A percentile compares a stretch with the other conserved stretches of the same genome.
These are phyloP conservation scores for Drosophila bunnanda DNA, from an alignment of 2,888 invertebrate species.

Conservation along the genomic window DNA sequence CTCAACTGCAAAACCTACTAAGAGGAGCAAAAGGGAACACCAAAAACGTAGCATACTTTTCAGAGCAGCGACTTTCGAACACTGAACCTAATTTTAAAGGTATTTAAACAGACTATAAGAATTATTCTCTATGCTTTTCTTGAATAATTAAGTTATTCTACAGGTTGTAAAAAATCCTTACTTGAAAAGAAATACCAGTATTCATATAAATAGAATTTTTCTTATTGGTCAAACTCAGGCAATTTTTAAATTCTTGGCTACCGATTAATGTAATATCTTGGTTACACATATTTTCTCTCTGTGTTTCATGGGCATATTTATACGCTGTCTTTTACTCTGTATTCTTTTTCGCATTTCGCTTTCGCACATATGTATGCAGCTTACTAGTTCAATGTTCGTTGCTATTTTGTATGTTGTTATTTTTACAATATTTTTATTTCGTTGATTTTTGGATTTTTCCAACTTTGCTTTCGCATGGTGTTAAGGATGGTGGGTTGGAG, in stretches of 20 bases:
- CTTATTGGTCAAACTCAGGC: too few species aligned
- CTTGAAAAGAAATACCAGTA: too few species aligned
- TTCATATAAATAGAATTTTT: too few species aligned
- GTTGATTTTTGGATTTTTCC: neutral
- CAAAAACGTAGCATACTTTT: conserved; percentile 66
- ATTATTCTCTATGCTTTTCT: neutral
- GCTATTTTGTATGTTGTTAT: conserved; percentile 11
- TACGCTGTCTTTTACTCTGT: conserved; percentile 19
- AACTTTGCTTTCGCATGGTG: neutral
- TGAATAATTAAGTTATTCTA: neutral
- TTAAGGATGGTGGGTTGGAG: neutral
- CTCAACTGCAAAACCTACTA: neutral
- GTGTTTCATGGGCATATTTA: conserved; percentile 17
- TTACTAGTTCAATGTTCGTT: conserved; percentile 35
- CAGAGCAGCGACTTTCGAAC: conserved; percentile 23
- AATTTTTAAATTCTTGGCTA: fast-evolving
- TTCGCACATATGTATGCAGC: conserved; percentile 28
- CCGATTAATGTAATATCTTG: neutral
- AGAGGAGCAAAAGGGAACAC: conserved; percentile 20
- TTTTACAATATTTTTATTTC: conserved; percentile 1
- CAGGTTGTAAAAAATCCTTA: neutral
- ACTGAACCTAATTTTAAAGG: neutral
- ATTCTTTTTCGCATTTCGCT: conserved; percentile 14
- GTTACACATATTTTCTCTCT: neutral
- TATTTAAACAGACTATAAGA: neutral